Conservation (phyloP, 2,113 vertebrate genomes). For the Chauna torquata region DNA sequence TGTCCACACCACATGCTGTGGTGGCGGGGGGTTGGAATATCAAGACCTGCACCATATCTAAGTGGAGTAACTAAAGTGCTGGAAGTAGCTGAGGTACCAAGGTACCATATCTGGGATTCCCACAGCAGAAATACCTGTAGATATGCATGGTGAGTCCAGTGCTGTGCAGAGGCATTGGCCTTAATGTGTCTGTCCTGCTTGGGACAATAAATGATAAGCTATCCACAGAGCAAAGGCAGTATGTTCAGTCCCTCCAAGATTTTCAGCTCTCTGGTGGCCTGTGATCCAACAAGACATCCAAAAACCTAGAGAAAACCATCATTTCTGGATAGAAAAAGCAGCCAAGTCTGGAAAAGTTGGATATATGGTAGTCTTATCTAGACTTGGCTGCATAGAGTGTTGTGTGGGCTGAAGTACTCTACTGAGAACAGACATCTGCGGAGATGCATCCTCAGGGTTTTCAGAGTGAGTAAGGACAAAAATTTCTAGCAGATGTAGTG, state of each 20-base stretch:
- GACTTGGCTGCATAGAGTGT: not conserved
- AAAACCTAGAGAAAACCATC: not conserved
- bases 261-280: not conserved
- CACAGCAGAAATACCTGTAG: not conserved
- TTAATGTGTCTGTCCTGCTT: accelerated
- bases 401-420: not conserved
- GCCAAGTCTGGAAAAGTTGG: not conserved
- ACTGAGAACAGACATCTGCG: not conserved
- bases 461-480: not conserved
- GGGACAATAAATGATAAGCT: not conserved
- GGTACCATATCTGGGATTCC: not conserved
- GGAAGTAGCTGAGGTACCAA: not conserved
- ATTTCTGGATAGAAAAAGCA: not conserved
- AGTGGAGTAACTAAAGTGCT: not conserved
- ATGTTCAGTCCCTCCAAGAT: not conserved
- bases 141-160: not conserved
- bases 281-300: not conserved
- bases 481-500: conserved; percentile 21
- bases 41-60: not conserved
- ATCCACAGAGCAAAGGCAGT: accelerated
- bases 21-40: not conserved
- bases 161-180: not conserved
- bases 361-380: not conserved
- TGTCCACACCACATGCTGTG: not conserved
- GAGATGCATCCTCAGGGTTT: not conserved